A percentile compares a stretch with the other conserved stretches of the same genome.
phyloP scores from a whole-genome alignment of 2,888 invertebrate species.

The Neoaliturus tenellus region DNA sequence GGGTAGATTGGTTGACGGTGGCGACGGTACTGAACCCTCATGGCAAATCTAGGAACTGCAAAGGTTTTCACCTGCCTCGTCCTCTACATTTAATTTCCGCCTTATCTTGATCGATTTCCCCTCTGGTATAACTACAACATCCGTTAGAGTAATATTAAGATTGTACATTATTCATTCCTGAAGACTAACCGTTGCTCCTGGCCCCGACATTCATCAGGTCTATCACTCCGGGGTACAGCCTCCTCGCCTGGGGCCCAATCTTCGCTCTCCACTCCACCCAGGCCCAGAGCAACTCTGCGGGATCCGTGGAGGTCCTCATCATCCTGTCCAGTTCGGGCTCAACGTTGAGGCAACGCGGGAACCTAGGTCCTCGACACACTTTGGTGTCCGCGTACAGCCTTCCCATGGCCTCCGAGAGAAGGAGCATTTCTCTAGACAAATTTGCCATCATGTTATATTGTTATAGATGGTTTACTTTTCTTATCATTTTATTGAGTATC shows the following conservation, averaged over 20 bases:
- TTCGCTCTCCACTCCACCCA: conserved; percentile 74
- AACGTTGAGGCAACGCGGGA: conserved; percentile 75
- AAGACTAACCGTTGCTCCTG: conserved; percentile 68
- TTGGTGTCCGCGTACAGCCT: conserved; percentile 77
- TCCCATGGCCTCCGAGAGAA: conserved; percentile 75
- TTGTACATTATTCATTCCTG: too few relatives aligned
- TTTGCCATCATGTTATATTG: too few relatives aligned
- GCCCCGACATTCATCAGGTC: conserved; percentile 71
- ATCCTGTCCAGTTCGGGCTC: conserved; percentile 79
- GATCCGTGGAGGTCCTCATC: conserved; percentile 73
- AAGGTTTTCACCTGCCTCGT: too few relatives aligned
- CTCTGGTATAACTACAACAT: too few relatives aligned
- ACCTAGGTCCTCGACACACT: conserved; percentile 72
- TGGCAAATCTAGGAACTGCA: too few relatives aligned
- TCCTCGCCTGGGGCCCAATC: conserved; percentile 70
- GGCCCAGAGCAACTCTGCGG: conserved; percentile 71
- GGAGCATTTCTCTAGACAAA: conserved; percentile 73
- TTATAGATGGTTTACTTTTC: too few relatives aligned
- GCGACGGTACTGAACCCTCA: too few relatives aligned
- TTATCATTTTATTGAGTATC: too few relatives aligned
- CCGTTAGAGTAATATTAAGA: too few relatives aligned
- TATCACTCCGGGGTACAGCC: conserved; percentile 70
- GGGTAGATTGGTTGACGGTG: too few relatives aligned
- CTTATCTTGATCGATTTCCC: too few relatives aligned
- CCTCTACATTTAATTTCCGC: too few relatives aligned